Conservation (phyloP, 2,888 invertebrate genomes). For the Itoplectis maculator region DNA sequence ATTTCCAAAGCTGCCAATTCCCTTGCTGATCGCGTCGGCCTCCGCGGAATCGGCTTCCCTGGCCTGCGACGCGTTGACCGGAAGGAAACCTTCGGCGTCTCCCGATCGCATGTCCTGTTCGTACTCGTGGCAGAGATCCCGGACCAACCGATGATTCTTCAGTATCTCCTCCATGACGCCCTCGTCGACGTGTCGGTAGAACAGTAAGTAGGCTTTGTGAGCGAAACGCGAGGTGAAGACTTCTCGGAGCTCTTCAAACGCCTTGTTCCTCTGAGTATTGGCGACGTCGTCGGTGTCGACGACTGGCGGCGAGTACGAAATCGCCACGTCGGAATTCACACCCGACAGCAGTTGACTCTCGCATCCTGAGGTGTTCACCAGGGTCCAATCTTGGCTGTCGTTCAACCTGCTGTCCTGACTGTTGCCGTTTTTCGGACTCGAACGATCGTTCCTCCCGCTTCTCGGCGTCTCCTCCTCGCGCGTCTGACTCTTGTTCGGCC, state of each 20-base stretch:
- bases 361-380: conserved; percentile 56
- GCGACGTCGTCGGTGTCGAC: conserved; percentile 75
- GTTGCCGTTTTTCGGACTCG: conserved; percentile 51
- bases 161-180: conserved; percentile 90
- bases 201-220: conserved; percentile 91
- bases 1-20: conserved; percentile 90
- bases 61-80: conserved; percentile 33
- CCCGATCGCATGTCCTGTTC: conserved; percentile 85
- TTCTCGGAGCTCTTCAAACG: conserved; percentile 91
- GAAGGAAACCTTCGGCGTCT: conserved; percentile 39
- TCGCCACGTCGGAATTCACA: conserved; percentile 85
- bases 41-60: conserved; percentile 60
- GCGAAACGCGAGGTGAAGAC: conserved; percentile 95
- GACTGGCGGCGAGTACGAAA: conserved; percentile 87
- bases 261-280: conserved; percentile 83
- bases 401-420: conserved; percentile 33
- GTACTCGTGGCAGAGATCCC: conserved; percentile 91
- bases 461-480: conserved; percentile 50
- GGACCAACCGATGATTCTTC: conserved; percentile 91
- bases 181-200: conserved; percentile 90
- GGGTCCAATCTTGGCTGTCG: conserved; percentile 63
- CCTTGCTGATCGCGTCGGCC: conserved; percentile 76
- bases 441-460: conserved; percentile 62
- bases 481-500: conserved; percentile 71
- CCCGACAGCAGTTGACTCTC: conserved; percentile 65